phyloP scores from a whole-genome alignment of 2,113 vertebrate genomes.

The Ochotona curzoniae region DNA sequence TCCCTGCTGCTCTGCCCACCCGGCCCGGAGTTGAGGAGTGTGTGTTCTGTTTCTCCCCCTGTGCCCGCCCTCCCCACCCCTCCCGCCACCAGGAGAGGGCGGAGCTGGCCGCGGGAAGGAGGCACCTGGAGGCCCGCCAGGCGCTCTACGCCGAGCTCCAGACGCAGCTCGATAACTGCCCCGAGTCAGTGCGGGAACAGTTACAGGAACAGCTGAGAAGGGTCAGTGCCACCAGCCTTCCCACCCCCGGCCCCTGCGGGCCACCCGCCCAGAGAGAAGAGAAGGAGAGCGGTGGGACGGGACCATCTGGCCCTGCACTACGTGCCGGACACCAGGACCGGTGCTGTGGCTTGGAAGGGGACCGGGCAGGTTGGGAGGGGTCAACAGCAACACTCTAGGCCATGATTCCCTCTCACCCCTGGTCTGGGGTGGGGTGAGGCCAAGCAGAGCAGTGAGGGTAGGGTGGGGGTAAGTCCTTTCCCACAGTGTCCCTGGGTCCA shows the following conservation, averaged over 20 bases:
- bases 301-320: conserved; percentile 67
- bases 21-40: conserved; percentile 91
- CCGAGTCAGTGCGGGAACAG: conserved; percentile 96
- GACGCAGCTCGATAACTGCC: conserved; percentile 98
- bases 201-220: conserved; percentile 96
- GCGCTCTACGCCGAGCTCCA: conserved; percentile 94
- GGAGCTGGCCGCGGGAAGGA: conserved; percentile 95
- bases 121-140: conserved; percentile 94
- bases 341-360: conserved; percentile 72
- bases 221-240: conserved; percentile 91
- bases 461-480: conserved; percentile 27
- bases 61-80: conserved; percentile 75
- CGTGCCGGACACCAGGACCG: conserved; percentile 69
- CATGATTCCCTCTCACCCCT: background rate
- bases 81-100: conserved; percentile 94
- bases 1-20: conserved; percentile 69
- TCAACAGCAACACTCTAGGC: conserved; percentile 18
- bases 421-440: background rate
- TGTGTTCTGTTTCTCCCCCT: conserved; percentile 85
- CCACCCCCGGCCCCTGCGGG: conserved; percentile 68
- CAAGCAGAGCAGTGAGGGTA: background rate
- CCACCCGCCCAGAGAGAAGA: conserved; percentile 69
- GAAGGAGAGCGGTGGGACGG: conserved; percentile 69
- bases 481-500: conserved; percentile 9
- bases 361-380: conserved; percentile 13